phyloP scores from a whole-genome alignment of 2,113 vertebrate genomes.

The Oreotragus oreotragus region DNA sequence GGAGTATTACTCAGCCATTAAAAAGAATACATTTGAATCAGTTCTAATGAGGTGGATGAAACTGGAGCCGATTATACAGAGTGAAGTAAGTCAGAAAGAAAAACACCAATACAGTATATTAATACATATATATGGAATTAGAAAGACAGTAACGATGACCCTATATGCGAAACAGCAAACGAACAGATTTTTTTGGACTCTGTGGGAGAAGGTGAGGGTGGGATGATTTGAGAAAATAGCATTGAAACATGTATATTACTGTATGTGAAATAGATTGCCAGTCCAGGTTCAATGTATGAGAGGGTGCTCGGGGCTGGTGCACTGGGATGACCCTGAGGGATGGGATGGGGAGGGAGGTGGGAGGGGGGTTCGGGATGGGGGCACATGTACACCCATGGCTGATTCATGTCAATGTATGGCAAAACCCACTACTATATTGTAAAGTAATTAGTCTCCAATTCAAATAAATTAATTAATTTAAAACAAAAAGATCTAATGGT shows the following conservation, averaged over 20 bases:
- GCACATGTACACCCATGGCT: not conserved
- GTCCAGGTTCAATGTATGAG: not conserved
- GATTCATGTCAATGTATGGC: not conserved
- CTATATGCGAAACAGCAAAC: not conserved
- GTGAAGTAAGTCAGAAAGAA: not conserved
- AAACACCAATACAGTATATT: not conserved
- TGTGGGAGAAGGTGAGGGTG: not conserved
- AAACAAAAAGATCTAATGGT: not conserved
- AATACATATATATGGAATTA: not conserved
- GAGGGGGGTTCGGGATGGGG: not conserved
- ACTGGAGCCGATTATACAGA: too few species aligned
- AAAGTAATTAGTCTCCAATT: not conserved
- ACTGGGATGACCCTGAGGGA: not conserved
- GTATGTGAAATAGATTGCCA: not conserved
- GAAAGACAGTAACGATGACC: accelerated
- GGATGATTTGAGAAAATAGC: not conserved
- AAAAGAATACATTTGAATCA: too few species aligned
- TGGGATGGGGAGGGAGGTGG: not conserved
- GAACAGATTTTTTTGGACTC: not conserved
- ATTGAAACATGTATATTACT: not conserved
- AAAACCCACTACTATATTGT: not conserved
- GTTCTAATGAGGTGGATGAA: not conserved
- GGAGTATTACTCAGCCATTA: not conserved
- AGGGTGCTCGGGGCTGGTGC: accelerated
- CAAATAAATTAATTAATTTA: not conserved